These are phyloP conservation scores for Cyclophora punctaria DNA, from an alignment of 2,888 invertebrate genomes.

Conservation along the genomic window DNA sequence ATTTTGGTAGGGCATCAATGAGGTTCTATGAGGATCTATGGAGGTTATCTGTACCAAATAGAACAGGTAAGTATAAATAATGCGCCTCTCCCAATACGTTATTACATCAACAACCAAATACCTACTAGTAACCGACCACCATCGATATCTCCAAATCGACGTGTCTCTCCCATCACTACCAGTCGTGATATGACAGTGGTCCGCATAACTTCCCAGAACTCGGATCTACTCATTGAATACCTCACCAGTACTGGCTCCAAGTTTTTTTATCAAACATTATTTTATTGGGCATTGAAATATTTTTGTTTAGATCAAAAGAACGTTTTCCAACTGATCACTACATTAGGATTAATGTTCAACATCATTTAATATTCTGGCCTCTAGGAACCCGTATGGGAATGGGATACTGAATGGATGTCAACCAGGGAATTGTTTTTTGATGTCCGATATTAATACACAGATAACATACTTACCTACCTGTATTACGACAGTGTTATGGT, in stretches of 20 bases:
- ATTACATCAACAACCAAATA: too few relatives aligned
- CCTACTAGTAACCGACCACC: too few relatives aligned
- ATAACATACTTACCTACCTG: constrained; percentile 33
- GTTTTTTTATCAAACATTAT: constrained; percentile 61
- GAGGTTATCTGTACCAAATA: too few relatives aligned
- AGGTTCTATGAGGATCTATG: too few relatives aligned
- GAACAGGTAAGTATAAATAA: too few relatives aligned
- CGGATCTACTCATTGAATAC: constrained; percentile 58
- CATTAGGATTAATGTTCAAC: constrained; percentile 73
- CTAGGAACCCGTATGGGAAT: constrained; percentile 44
- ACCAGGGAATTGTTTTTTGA: constrained; percentile 33
- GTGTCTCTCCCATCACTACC: constrained; percentile 38
- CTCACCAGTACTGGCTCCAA: constrained; percentile 56
- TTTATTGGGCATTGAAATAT: constrained; percentile 72
- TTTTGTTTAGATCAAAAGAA: constrained; percentile 72
- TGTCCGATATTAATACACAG: constrained; percentile 27
- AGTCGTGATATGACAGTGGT: constrained; percentile 69
- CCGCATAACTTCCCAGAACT: constrained; percentile 67
- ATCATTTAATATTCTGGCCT: constrained; percentile 47
- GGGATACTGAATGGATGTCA: constrained; percentile 27
- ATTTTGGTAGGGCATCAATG: too few relatives aligned
- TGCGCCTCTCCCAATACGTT: too few relatives aligned
- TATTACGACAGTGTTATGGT: constrained; percentile 20
- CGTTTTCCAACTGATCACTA: constrained; percentile 60
- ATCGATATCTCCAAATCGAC: too few relatives aligned